Conservation (phyloP, 2,797 vertebrate species). For the Gobio occitaniae region DNA sequence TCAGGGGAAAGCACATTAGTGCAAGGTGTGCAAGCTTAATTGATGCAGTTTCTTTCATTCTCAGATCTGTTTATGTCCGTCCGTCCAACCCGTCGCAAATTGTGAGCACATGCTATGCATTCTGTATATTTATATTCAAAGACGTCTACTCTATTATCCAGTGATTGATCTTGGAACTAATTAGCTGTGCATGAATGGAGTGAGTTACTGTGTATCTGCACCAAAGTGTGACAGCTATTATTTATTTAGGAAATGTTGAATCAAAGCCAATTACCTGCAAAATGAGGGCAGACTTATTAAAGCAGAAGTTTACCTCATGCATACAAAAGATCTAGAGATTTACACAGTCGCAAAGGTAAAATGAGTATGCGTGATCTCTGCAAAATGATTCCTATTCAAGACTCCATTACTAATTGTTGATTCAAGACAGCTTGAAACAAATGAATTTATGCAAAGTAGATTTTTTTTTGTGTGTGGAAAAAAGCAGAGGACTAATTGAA, state of each 20-base stretch:
- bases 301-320: conserved; percentile 26
- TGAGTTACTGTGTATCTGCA: conserved; percentile 21
- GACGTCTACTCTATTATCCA: neutral
- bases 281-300: conserved; percentile 39
- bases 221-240: conserved; percentile 40
- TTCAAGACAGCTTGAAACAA: neutral
- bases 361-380: conserved; percentile 1
- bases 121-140: neutral
- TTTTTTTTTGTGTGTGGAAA: neutral
- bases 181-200: conserved; percentile 1
- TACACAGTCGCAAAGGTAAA: neutral
- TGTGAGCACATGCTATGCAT: neutral
- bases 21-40: neutral
- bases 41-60: conserved; percentile 6
- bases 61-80: neutral
- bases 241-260: conserved; percentile 37
- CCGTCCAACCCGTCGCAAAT: neutral
- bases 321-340: conserved; percentile 26
- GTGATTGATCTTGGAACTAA: conserved; percentile 25
- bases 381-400: neutral
- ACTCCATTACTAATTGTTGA: neutral
- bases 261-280: conserved; percentile 43
- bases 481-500: neutral
- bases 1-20: neutral
- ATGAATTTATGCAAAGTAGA: neutral